A percentile compares a stretch with the other conserved stretches of the same genome.
Evolutionary conservation across 2,113 vertebrate species (phyloP).

Genomic region (Mesoclemmys tuberculata): DNA sequence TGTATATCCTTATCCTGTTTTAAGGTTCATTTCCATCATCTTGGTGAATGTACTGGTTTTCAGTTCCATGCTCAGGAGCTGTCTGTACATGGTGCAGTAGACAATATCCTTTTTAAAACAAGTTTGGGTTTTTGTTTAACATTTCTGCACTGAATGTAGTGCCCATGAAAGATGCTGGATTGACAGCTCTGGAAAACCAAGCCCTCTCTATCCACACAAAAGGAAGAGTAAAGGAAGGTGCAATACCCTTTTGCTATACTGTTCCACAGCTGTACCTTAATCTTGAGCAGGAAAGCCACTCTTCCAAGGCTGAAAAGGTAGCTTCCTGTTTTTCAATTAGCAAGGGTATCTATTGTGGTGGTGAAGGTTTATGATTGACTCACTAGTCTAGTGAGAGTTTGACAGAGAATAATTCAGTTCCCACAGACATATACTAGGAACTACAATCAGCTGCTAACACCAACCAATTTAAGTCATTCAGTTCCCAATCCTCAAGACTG

Average conservation of each 20-base stretch:
- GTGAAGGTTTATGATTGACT: neutral
- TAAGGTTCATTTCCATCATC: constrained; percentile 42
- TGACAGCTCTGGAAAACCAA: neutral
- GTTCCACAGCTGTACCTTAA: rapidly evolving
- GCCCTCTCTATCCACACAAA: neutral
- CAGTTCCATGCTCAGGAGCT: neutral
- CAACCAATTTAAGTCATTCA: neutral
- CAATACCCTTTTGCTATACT: constrained; percentile 4
- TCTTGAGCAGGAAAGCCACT: neutral
- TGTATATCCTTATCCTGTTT: neutral
- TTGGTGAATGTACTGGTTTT: neutral
- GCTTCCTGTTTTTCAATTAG: neutral
- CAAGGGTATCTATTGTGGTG: neutral
- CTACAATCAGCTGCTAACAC: neutral
- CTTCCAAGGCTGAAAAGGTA: neutral
- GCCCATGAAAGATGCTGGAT: neutral
- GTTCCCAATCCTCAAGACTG: neutral
- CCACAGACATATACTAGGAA: neutral
- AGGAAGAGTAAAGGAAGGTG: neutral
- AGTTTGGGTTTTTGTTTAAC: neutral
- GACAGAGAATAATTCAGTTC: neutral
- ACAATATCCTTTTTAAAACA: neutral
- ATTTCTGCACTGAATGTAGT: neutral
- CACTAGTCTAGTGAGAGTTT: neutral
- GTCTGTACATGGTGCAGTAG: neutral